Conservation (phyloP, 37 sponge, comb jelly and placozoan genomes). For the Bolinopsis microptera region DNA sequence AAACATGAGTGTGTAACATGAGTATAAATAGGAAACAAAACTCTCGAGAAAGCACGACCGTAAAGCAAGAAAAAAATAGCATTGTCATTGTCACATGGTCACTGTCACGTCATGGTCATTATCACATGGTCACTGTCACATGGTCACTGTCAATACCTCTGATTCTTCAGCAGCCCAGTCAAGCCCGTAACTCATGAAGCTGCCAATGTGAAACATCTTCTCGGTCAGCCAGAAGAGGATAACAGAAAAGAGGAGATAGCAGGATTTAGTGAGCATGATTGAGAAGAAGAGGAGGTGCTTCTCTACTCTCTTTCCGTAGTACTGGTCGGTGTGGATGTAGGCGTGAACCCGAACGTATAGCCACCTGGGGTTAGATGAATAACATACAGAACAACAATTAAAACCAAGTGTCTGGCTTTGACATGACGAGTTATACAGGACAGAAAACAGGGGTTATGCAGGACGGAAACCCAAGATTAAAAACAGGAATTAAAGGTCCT, state of each 20-base stretch:
- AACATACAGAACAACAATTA: too few relatives aligned
- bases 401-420: too few relatives aligned
- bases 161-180: constrained; percentile 26
- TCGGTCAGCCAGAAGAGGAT: constrained; percentile 49
- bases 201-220: constrained; percentile 62
- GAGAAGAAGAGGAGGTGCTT: constrained; percentile 65
- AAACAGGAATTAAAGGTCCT: too few relatives aligned
- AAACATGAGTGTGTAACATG: too few relatives aligned
- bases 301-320: constrained; percentile 60
- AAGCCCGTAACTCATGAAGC: constrained; percentile 12
- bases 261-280: constrained; percentile 2
- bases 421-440: too few relatives aligned
- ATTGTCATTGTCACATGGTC: too few relatives aligned
- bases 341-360: constrained; percentile 40
- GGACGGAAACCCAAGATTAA: too few relatives aligned
- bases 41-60: too few relatives aligned
- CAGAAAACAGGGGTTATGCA: too few relatives aligned
- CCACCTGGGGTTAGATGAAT: constrained; percentile 23
- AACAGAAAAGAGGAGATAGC: neutral
- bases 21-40: too few relatives aligned
- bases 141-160: neutral
- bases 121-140: constrained; percentile 13
- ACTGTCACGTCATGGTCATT: too few relatives aligned
- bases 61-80: too few relatives aligned
- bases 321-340: constrained; percentile 64